phyloP scores from a whole-genome alignment of 2,113 vertebrate species.

The Apus apus region DNA sequence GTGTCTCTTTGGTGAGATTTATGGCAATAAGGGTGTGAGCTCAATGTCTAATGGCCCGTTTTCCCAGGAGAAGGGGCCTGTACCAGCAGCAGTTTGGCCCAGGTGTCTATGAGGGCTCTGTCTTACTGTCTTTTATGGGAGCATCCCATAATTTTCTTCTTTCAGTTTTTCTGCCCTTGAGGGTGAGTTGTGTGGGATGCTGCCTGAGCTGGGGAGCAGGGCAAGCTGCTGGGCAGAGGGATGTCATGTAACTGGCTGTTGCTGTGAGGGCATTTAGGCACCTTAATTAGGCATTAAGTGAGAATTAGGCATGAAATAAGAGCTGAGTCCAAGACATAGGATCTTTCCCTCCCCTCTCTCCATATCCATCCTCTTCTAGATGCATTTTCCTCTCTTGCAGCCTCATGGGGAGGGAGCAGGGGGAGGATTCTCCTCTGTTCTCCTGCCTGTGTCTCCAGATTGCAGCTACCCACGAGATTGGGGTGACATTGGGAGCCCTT shows the following conservation, averaged over 20 bases:
- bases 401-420: neutral
- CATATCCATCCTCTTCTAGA: neutral
- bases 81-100: neutral
- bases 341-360: neutral
- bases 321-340: neutral
- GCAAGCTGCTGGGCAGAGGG: neutral
- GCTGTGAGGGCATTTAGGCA: neutral
- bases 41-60: neutral
- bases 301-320: neutral
- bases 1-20: neutral
- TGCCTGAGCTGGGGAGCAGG: neutral
- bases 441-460: accelerated
- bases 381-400: neutral
- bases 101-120: neutral
- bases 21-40: neutral
- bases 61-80: neutral
- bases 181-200: neutral
- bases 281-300: neutral
- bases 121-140: neutral
- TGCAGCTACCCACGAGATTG: neutral
- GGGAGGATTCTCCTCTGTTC: neutral
- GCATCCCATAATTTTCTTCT: neutral
- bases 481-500: neutral
- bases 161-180: neutral
- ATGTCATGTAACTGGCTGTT: neutral